Evolutionary conservation across 2,797 vertebrate species (phyloP).

Genomic region (Cirrhinus mrigala): DNA sequence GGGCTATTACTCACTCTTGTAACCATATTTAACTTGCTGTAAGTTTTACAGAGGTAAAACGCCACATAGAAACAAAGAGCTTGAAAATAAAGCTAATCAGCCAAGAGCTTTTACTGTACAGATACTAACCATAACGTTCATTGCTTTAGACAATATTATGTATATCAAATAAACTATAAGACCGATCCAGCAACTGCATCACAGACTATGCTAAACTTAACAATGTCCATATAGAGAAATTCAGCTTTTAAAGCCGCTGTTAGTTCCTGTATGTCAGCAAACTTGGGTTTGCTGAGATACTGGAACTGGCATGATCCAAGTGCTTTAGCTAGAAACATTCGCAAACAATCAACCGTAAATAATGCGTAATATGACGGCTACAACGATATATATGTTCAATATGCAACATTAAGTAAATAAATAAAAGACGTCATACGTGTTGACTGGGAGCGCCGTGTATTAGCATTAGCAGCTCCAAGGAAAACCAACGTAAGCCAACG

Average conservation of each 20-base stretch:
- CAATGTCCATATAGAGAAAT: not conserved
- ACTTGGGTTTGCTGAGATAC: not conserved
- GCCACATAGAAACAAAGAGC: not conserved
- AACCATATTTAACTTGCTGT: not conserved
- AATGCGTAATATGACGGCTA: too few relatives aligned
- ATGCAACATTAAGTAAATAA: not conserved
- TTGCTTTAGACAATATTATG: not conserved
- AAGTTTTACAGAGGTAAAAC: too few relatives aligned
- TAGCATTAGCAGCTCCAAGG: constrained; percentile 45
- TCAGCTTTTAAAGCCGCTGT: not conserved
- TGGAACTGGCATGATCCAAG: not conserved
- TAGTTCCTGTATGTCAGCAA: not conserved
- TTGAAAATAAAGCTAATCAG: not conserved
- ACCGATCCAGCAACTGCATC: not conserved
- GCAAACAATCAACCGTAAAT: not conserved
- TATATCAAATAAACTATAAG: not conserved
- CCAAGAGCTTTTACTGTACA: not conserved
- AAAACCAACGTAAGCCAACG: constrained; percentile 6
- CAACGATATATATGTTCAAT: not conserved
- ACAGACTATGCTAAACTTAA: not conserved
- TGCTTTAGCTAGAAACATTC: not conserved
- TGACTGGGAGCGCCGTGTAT: not conserved
- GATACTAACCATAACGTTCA: not conserved
- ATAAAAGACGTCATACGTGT: not conserved
- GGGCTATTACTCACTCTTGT: not conserved